A percentile compares a stretch with the other conserved stretches of the same genome.
Evolutionary conservation across 1,140 invertebrate genomes (phyloP).

Genomic region (Megathymus violae): DNA sequence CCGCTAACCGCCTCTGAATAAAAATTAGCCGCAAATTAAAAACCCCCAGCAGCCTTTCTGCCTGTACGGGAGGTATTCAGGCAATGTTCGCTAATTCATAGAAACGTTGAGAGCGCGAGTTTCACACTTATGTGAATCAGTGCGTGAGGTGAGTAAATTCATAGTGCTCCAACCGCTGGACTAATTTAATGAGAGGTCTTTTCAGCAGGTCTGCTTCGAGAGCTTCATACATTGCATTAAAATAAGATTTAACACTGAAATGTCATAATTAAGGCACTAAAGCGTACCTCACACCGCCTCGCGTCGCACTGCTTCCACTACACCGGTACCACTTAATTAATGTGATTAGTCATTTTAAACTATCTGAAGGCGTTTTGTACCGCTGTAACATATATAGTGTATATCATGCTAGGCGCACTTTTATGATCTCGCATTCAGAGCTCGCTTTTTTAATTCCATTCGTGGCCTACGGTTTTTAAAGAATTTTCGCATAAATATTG

Average conservation of each 20-base stretch:
- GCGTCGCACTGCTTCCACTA: conserved; percentile 42
- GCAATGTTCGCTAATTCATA: conserved; percentile 75
- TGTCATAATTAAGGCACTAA: conserved; percentile 75
- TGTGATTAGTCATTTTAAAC: conserved; percentile 51
- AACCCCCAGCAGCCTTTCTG: conserved; percentile 62
- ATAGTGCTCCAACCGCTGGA: conserved; percentile 76
- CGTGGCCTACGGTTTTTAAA: conserved; percentile 34
- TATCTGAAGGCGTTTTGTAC: conserved; percentile 31
- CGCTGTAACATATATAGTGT: conserved; percentile 7
- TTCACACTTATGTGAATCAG: conserved; percentile 78
- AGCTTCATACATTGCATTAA: conserved; percentile 67
- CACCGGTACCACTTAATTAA: conserved; percentile 55
- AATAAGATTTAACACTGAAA: conserved; percentile 77
- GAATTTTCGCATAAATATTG: conserved; percentile 32
- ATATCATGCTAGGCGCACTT: conserved; percentile 28
- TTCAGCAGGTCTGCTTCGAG: conserved; percentile 63
- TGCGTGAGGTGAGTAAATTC: conserved; percentile 73
- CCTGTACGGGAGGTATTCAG: conserved; percentile 73
- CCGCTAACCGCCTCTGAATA: conserved; percentile 40
- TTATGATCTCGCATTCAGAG: conserved; percentile 30
- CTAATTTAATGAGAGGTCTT: conserved; percentile 80
- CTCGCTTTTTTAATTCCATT: conserved; percentile 34
- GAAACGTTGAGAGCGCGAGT: conserved; percentile 71
- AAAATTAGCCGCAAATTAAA: conserved; percentile 65
- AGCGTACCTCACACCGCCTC: conserved; percentile 46